Evolutionary conservation across 2,888 invertebrate genomes (phyloP).

Genomic region (Leptopterna dolabrata): DNA sequence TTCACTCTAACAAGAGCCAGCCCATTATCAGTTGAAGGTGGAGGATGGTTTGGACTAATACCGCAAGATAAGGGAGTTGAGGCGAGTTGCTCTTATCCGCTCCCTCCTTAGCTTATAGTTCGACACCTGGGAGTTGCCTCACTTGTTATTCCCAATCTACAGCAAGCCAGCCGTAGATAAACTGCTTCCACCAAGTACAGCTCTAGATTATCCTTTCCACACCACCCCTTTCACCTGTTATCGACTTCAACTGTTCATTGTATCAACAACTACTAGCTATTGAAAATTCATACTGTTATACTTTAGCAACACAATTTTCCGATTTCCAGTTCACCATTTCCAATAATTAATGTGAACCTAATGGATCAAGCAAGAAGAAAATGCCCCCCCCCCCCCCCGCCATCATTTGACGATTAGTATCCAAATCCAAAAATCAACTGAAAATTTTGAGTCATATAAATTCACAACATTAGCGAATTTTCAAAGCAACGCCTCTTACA

Average conservation of each 20-base stretch:
- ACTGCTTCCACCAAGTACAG: conserved; percentile 24
- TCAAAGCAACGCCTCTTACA: too few species aligned
- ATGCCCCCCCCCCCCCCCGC: too few species aligned
- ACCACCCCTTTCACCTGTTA: neutral
- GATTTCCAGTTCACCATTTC: too few species aligned
- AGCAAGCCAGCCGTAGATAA: conserved; percentile 35
- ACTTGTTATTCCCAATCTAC: conserved; percentile 51
- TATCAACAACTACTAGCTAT: neutral
- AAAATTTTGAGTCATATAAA: too few species aligned
- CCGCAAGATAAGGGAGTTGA: conserved; percentile 50
- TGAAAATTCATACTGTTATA: neutral
- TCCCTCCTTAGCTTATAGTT: conserved; percentile 50
- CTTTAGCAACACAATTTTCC: neutral
- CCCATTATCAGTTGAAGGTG: conserved; percentile 32
- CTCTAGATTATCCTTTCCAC: conserved; percentile 17
- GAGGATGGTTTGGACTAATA: conserved; percentile 33
- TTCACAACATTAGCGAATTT: too few species aligned
- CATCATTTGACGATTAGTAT: too few species aligned
- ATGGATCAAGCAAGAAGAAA: too few species aligned
- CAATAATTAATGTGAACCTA: too few species aligned
- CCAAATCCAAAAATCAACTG: too few species aligned
- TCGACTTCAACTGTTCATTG: neutral
- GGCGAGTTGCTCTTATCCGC: conserved; percentile 48
- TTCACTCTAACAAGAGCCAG: conserved; percentile 46
- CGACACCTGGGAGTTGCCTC: conserved; percentile 52